Evolutionary conservation across 2,113 vertebrate genomes (phyloP), one percentile per base, ranked within the genome.

Genomic region (Pterocles burchelli): DNA sequence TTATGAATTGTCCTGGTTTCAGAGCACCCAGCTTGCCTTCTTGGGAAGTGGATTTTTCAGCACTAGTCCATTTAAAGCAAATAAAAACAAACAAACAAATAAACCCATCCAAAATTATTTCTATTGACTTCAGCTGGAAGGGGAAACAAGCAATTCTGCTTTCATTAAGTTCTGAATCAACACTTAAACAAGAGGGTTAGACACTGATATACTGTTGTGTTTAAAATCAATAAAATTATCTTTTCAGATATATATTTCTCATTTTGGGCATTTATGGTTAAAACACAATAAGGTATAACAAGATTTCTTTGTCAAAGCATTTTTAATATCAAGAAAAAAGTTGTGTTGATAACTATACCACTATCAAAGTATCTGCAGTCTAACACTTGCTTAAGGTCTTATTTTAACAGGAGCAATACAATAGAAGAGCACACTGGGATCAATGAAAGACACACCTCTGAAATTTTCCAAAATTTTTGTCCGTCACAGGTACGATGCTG

Each of bases 1-100:
- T 97, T 49, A 95, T 20, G 7, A 97, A 79, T 17, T 95, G 98
- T 83, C 94, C 97, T 72, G 97, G 95, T 51, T 97, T 96, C 88
- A 97, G 80, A 70, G 89, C 28, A 58, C 28, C 13, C 7, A 83
- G 73, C 28, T 96, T 97, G 88, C 86, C 57, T 73, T 93, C 88
- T 87, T 89, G 76, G 24, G 57, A 88, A 85, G 45, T 36, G 18
- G 38, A 28, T 55, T 90, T 90, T 82, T 89, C 90, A 55, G 43
- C 31, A 59, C 93, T 95, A 61, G 15, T 86, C 24, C 81, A 82
- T 95, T 41, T 41, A 41, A 41, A 41, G 41, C 41, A 41, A 41
- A 41, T 41, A 41, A 41, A 41, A 41, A 41, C 41, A 41, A 41
- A 41, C 38, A 41, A 41, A 41, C 41, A 41, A 41, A 41, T 13